phyloP scores from a whole-genome alignment of 1,140 invertebrate species.

The Glossosoma conforme region DNA sequence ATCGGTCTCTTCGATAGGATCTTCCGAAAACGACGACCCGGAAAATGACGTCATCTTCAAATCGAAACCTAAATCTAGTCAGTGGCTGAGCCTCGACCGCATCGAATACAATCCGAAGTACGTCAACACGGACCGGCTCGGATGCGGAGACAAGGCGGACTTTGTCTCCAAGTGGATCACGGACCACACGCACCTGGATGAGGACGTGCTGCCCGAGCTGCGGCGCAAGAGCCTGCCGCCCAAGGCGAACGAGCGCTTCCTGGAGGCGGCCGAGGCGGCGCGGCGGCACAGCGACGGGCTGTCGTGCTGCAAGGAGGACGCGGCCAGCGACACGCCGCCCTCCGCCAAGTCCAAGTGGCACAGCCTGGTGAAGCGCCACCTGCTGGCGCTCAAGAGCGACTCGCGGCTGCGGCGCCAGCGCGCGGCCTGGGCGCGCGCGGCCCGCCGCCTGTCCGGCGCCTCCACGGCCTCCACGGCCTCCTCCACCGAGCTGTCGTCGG shows the following conservation, averaged over 20 bases:
- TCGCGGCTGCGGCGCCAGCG: constrained; percentile 52
- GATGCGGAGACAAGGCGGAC: constrained; percentile 49
- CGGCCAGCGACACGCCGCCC: constrained; percentile 49
- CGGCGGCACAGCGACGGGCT: constrained; percentile 52
- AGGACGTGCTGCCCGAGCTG: constrained; percentile 43
- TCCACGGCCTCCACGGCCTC: constrained; percentile 30
- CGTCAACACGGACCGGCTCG: constrained; percentile 47
- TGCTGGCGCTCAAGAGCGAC: constrained; percentile 51
- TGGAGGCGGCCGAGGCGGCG: constrained; percentile 51
- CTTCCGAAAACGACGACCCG: constrained; percentile 45
- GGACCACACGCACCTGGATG: constrained; percentile 45
- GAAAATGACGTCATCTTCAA: constrained; percentile 52
- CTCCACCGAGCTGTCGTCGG: constrained; percentile 29
- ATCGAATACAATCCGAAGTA: constrained; percentile 43
- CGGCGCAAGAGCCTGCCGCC: constrained; percentile 47
- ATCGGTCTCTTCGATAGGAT: constrained; percentile 49
- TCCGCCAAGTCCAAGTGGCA: constrained; percentile 52
- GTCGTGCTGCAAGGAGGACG: constrained; percentile 51
- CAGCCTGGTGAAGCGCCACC: constrained; percentile 51
- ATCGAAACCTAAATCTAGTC: constrained; percentile 52
- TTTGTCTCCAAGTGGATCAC: constrained; percentile 51
- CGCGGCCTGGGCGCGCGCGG: constrained; percentile 54
- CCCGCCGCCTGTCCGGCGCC: constrained; percentile 45
- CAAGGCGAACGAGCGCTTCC: constrained; percentile 43
- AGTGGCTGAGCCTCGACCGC: constrained; percentile 50